phyloP scores from a whole-genome alignment of 1,140 invertebrate species.

The Homarus americanus region DNA sequence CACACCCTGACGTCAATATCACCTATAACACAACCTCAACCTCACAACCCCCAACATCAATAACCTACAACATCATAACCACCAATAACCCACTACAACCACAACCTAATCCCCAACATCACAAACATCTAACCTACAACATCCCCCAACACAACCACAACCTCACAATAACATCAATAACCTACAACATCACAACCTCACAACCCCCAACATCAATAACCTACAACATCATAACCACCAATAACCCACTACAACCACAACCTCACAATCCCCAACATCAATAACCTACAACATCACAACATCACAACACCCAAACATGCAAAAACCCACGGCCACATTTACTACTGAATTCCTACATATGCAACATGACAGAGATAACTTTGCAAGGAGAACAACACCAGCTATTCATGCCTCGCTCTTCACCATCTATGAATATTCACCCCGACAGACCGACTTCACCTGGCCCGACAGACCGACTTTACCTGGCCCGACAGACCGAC shows the following conservation, averaged over 20 bases:
- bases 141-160: background rate
- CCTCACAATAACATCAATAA: background rate
- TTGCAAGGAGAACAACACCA: constrained; percentile 15
- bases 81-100: background rate
- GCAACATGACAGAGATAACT: constrained; percentile 44
- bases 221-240: background rate
- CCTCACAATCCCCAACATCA: background rate
- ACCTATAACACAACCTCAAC: background rate
- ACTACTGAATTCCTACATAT: constrained; percentile 39
- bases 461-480: no score
- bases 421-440: constrained; percentile 57
- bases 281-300: background rate
- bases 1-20: background rate
- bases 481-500: no score
- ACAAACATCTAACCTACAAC: background rate
- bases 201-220: background rate
- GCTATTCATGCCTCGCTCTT: constrained; percentile 41
- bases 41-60: no score
- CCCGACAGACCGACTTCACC: background rate
- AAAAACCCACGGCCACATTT: constrained; percentile 17
- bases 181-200: no score
- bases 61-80: background rate
- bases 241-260: no score
- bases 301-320: background rate
- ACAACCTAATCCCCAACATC: no score